Base-by-base conservation (phyloP, 1,140 invertebrate genomes). In the Daktulosphaira vitifoliae region DNA sequence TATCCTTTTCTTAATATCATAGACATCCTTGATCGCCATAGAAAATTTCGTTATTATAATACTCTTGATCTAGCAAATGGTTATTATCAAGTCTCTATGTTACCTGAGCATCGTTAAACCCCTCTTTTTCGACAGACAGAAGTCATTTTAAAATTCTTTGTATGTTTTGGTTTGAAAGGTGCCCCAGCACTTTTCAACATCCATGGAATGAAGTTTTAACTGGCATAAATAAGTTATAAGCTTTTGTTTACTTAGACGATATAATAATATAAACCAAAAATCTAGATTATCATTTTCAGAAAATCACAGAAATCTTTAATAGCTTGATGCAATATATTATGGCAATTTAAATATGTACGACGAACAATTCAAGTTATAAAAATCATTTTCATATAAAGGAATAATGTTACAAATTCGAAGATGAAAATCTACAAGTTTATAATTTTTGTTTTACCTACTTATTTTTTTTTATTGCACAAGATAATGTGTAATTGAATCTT, bases 81-180 rank as follows among this genome's bases (percentile, higher is more conserved):
- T 4, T 81, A 77, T 68, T 75, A 75, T 68, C 79, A 82, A 68
- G 70, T 81, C 5, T 68, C 71, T 7, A 70, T 82, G 2, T 70
- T 74, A 3, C 42, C 66, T 20, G 39, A 66, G 0, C 71, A 72
- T 50, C 73, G 69, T 9, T 67, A 73, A 13, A 81, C 79, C 71
- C 81, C 79, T 77, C 77, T 0, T 80, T 81, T 69, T 68, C 68
- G 5, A 70, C 70, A 20, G 48, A 71, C 44, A 64, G 70, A 54
- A 74, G 74, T 1, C 72, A 74, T 68, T 76, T 29, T 8, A 26
- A 54, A 16, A 29, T 29, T n/a, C 3, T 33, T 7, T 20, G 33
- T n/a, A 29, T 54, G 29, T n/a, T n/a, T 51, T 13, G 62, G 62
- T 0, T n/a, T 64, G 18, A 29, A 46, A 33, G 16, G 9, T n/a